Conservation (phyloP, 2,888 invertebrate species). For the Lasioglossum malachurum region DNA sequence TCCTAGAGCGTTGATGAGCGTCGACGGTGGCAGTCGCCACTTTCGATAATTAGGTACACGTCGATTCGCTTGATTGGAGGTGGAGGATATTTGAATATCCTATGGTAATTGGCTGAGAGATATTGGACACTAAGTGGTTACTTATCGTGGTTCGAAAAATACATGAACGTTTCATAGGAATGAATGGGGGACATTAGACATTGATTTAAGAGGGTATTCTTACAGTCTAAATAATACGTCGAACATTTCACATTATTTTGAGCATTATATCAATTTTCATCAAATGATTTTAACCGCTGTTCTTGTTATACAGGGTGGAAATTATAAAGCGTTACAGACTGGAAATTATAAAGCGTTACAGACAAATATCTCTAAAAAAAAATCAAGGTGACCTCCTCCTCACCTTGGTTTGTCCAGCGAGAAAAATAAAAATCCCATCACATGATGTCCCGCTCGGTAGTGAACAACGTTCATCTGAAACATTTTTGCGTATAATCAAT, state of each 20-base stretch:
- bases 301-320: too few relatives aligned
- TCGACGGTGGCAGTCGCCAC: not conserved
- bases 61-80: not conserved
- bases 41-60: slow-evolving; percentile 3
- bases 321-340: too few relatives aligned
- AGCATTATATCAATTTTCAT: not conserved
- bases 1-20: not conserved
- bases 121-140: not conserved
- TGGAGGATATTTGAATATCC: not conserved
- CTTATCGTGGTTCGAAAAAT: not conserved
- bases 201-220: not conserved
- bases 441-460: too few relatives aligned
- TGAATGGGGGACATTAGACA: not conserved
- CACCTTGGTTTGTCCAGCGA: too few relatives aligned
- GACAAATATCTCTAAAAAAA: too few relatives aligned
- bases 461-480: too few relatives aligned
- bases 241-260: not conserved
- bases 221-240: not conserved
- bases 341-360: too few relatives aligned
- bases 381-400: too few relatives aligned
- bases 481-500: too few relatives aligned
- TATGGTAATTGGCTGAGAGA: not conserved
- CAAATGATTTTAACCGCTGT: too few relatives aligned
- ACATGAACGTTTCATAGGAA: not conserved
- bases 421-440: too few relatives aligned